These are phyloP conservation scores for Puffinus mauretanicus DNA, from an alignment of 2,113 vertebrate genomes.

Conservation along the genomic window DNA sequence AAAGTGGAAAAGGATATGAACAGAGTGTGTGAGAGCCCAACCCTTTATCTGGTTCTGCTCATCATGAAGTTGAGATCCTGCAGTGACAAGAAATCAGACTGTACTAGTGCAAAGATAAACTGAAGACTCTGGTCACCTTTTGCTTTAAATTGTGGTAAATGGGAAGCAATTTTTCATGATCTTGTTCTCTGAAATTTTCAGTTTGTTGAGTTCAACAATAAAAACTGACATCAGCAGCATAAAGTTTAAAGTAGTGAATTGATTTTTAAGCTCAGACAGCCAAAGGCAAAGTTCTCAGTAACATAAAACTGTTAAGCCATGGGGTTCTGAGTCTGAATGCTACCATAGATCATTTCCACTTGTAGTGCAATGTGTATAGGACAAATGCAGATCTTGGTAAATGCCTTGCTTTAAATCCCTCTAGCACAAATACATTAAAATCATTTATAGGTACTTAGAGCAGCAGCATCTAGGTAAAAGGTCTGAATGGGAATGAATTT, in stretches of 20 bases:
- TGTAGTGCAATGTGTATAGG: neutral
- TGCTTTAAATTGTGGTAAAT: neutral
- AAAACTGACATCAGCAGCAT: constrained; percentile 45
- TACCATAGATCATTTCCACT: constrained; percentile 29
- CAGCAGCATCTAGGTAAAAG: neutral
- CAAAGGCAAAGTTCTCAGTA: constrained; percentile 50
- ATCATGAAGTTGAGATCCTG: neutral
- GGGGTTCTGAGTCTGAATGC: neutral
- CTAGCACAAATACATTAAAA: neutral
- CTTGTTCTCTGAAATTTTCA: constrained; percentile 38
- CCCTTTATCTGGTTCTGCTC: neutral
- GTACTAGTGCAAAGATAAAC: neutral
- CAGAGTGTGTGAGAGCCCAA: neutral
- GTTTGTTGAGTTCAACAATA: constrained; percentile 38
- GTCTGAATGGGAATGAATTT: neutral
- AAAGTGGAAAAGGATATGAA: neutral
- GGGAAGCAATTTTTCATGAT: constrained; percentile 29
- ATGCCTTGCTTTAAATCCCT: constrained; percentile 11
- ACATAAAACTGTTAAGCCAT: constrained; percentile 9
- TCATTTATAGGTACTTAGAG: neutral
- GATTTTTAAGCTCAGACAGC: constrained; percentile 53
- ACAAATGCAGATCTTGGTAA: neutral
- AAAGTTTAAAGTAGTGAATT: constrained; percentile 45
- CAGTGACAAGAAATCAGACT: neutral
- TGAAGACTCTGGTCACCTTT: neutral